Evolutionary conservation across 2,797 vertebrate species (phyloP), one percentile per base, ranked within the genome.

Genomic region (Crotalus adamanteus): DNA sequence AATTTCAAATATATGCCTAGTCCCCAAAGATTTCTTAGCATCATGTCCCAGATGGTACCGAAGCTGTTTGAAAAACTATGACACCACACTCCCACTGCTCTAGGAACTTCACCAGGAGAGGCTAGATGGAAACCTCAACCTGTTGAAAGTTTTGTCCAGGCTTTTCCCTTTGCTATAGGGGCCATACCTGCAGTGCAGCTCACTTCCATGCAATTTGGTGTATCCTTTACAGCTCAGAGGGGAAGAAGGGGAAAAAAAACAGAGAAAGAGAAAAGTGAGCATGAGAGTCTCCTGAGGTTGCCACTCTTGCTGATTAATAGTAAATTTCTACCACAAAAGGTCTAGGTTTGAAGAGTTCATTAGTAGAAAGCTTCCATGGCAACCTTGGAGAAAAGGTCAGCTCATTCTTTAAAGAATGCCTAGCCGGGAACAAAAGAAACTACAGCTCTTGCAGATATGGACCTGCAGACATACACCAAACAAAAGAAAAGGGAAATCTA

Each of bases 281-380:
- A 93, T 31, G 12, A 28, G 69, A 37, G 60, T 26, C 6, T 37
- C 90, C 69, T 89, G 95, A 93, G 42, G 5, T 92, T 88, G 90
- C 94, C 69, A 90, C 93, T 92, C 28, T 92, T 55, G 86, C 93
- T 93, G 73, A 94, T 93, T 95, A 18, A 91, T 91, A 88, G 93
- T 92, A 94, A 93, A 95, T 95, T 96, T 96, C 63, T 91, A 85
- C 83, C 91, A 93, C 56, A 91, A 92, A 87, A 65, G 89, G 88
- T 89, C 89, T 55, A 93, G 91, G 95, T 92, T 51, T 92, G 69
- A 94, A 92, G 73, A 92, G 93, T 86, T 94, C 88, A 14, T 94
- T 95, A 87, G 57, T 61, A 86, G 93, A 78, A 96, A 95, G 92
- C 28, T 61, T 94, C 55, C 88, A 88, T 95, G 85, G 93, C 91